These are phyloP conservation scores for Ophion costatus DNA, from an alignment of 2,888 invertebrate genomes.

Conservation along the genomic window DNA sequence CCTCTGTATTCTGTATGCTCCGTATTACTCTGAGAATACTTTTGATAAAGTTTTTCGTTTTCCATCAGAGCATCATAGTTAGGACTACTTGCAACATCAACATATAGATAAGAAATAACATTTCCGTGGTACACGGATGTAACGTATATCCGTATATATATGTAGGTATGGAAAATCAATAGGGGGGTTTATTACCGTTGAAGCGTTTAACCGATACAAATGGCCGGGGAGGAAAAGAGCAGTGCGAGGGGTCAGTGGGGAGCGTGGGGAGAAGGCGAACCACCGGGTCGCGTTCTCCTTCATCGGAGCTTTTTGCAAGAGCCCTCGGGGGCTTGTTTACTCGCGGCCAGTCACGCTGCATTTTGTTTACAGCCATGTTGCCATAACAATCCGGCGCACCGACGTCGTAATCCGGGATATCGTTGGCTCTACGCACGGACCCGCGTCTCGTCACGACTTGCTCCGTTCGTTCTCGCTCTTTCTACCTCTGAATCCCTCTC, in stretches of 20 bases:
- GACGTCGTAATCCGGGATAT: constrained; percentile 61
- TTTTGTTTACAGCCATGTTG: constrained; percentile 80
- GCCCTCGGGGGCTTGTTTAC: constrained; percentile 74
- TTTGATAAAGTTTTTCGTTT: too few species aligned
- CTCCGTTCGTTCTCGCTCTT: constrained; percentile 53
- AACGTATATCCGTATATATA: not conserved
- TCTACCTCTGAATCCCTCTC: constrained; percentile 1
- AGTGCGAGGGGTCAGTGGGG: constrained; percentile 10
- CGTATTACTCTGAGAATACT: too few species aligned
- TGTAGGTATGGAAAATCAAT: constrained; percentile 65
- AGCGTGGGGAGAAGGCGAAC: constrained; percentile 30
- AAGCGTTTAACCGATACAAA: constrained; percentile 74
- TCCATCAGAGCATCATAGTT: too few species aligned
- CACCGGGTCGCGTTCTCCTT: constrained; percentile 39
- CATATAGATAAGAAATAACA: too few species aligned
- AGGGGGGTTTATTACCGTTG: constrained; percentile 70
- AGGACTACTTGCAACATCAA: too few species aligned
- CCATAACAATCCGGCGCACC: constrained; percentile 75
- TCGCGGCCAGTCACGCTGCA: constrained; percentile 77
- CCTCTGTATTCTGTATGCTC: too few species aligned
- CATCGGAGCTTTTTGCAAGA: constrained; percentile 68
- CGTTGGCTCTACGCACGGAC: constrained; percentile 53
- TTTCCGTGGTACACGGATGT: too few species aligned
- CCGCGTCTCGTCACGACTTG: constrained; percentile 68
- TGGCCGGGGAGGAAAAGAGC: constrained; percentile 46